These are phyloP conservation scores for cat (Felis catus) DNA, from an alignment of 2,113 vertebrate genomes.

Conservation along the genomic window F.catus_Fca126_mat1.0 CM031416.1:88260501-88261000, in stretches of 20 bases:
- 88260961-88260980: conserved; percentile 50
- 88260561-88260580: neutral
- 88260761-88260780: conserved; percentile 59
- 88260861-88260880: conserved; percentile 77
- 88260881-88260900: conserved; percentile 77
- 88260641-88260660: neutral
- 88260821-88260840: conserved; percentile 79
- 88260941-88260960: conserved; percentile 83
- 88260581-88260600: neutral
- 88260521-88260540: neutral
- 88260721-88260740: conserved; percentile 20
- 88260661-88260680: neutral
- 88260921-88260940: conserved; percentile 79
- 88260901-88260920: conserved; percentile 80
- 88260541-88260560: neutral
- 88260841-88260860: conserved; percentile 81
- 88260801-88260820: conserved; percentile 76
- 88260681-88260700: neutral
- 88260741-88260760: conserved; percentile 43
- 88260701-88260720: neutral
- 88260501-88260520: neutral
- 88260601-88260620: neutral
- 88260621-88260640: neutral
- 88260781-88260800: conserved; percentile 73
- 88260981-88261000: conserved; percentile 72